Base-by-base conservation (phyloP, 1,140 invertebrate species). In the Bombus turneri region DNA sequence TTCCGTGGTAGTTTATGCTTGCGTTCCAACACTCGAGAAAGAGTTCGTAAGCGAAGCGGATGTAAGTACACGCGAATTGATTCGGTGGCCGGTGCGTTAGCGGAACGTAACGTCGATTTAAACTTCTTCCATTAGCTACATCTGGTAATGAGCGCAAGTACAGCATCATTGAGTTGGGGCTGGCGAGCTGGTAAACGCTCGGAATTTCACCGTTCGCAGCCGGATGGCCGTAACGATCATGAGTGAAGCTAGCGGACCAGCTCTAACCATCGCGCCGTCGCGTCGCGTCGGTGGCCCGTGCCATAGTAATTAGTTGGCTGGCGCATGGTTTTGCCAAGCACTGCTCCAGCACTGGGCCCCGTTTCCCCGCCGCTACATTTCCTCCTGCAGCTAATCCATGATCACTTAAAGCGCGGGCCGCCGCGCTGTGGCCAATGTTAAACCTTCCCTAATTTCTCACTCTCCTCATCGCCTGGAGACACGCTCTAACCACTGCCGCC, bases 391-490 rank as follows among this genome's bases (percentile, higher is more conserved):
- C 91, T 91, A 91, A 91, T 91, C 91, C 91, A 86, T 83, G 91
- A 91, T 91, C 90, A 78, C 87, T 90, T 87, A 90, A 71, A 88
- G 87, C 77, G 84, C 68, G 90, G 90, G 47, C 34, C 71, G 88
- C 91, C 91, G 47, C 90, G 83, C 66, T 91, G 88, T 91, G 91
- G 91, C 91, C 90, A 91, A 84, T 82, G 87, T 91, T 90, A 90
- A 91, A 88, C 86, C 90, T 85, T 68, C 85, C 77, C 88, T 90
- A 91, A 91, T 91, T 91, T 91, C 90, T 90, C 88, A 81, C 86
- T 83, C 78, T 37, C 31, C 64, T n/a, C 73, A 76, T 83, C 68
- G 75, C 43, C 75, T 77, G 47, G 82, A 88, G 77, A 76, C 83
- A 81, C 47, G 72, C 81, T 37, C 37, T 75, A 86, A 86, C 81